Evolutionary conservation across 1,140 invertebrate species (phyloP).

Genomic region (Diplogasteroides magnus): DNA sequence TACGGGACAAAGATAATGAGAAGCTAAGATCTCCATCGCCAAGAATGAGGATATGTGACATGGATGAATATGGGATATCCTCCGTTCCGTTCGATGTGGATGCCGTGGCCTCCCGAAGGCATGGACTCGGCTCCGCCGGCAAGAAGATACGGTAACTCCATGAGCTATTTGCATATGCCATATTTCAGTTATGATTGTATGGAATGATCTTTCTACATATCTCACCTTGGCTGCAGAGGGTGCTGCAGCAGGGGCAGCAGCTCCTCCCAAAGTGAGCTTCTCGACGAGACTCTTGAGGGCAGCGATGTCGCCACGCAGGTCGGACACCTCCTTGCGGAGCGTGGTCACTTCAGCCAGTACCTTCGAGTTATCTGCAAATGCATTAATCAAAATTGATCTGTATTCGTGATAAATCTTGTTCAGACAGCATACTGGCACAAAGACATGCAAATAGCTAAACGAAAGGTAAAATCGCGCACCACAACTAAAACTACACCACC

Average conservation of each 20-base stretch:
- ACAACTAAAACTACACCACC: no score
- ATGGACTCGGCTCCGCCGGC: background rate
- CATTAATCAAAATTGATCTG: background rate
- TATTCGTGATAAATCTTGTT: background rate
- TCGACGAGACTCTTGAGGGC: conserved; percentile 20
- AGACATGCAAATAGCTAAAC: no score
- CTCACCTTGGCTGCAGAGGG: background rate
- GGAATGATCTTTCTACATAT: background rate
- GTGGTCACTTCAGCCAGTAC: conserved; percentile 13
- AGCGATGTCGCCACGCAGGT: conserved; percentile 9
- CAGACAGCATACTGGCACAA: background rate
- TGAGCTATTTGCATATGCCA: no score
- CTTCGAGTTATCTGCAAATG: conserved; percentile 15
- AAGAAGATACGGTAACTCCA: background rate
- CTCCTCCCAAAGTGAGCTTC: conserved; percentile 13
- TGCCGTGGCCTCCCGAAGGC: background rate
- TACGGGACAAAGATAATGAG: conserved; percentile 27
- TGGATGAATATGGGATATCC: background rate
- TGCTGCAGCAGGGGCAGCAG: background rate
- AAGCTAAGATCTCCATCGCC: conserved; percentile 48
- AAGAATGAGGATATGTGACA: conserved; percentile 31
- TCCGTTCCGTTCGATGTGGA: no score
- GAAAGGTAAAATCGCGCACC: no score
- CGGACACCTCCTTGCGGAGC: conserved; percentile 22
- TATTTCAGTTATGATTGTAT: no score